Conservation (phyloP, 2,113 vertebrate species). For the Orientallactaga bullata region DNA sequence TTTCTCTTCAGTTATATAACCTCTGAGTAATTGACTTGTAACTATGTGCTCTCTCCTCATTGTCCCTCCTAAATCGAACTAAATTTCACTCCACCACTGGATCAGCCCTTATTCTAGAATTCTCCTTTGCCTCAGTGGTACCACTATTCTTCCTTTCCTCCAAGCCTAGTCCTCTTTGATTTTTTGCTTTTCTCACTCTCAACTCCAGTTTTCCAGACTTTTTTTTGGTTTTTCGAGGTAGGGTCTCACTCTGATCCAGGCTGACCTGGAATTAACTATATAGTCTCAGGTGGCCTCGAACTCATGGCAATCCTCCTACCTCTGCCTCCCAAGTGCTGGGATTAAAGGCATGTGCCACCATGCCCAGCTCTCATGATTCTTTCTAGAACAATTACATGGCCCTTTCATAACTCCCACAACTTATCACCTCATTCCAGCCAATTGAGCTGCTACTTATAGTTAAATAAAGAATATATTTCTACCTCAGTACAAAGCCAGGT, state of each 20-base stretch:
- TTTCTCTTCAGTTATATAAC: not conserved
- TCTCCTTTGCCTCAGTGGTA: accelerated
- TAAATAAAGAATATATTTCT: not conserved
- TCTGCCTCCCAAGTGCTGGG: too few relatives aligned
- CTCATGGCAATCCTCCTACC: too few relatives aligned
- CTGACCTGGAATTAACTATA: too few relatives aligned
- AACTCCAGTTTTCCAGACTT: not conserved
- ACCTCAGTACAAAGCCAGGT: not conserved
- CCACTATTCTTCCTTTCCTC: not conserved
- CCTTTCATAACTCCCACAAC: not conserved
- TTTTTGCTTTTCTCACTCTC: not conserved
- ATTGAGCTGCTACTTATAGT: not conserved
- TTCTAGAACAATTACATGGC: not conserved
- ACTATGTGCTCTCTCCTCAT: not conserved
- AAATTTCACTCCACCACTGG: not conserved
- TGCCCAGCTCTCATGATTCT: not conserved
- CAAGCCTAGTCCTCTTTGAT: not conserved
- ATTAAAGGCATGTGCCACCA: too few relatives aligned
- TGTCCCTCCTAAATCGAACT: not conserved
- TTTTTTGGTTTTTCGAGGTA: too few relatives aligned
- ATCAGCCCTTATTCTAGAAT: not conserved
- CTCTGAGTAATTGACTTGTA: not conserved
- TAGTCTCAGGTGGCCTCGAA: too few relatives aligned
- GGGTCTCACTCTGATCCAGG: too few relatives aligned
- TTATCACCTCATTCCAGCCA: not conserved